Conservation (phyloP, 2,888 invertebrate genomes). For the Tetranychus piercei region DNA sequence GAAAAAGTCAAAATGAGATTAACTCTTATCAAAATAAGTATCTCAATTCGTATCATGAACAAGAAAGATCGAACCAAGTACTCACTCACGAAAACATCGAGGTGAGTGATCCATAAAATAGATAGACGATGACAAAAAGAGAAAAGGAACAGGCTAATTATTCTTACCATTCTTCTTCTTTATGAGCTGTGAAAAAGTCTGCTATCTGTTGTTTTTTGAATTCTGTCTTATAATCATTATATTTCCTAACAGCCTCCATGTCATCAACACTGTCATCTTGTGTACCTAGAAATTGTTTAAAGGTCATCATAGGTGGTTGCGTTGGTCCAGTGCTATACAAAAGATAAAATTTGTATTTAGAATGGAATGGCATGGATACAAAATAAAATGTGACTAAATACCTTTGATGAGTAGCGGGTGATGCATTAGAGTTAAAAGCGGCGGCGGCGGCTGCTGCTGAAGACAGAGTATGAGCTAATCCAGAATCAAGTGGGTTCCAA, state of each 20-base stretch:
- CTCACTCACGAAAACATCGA: too few relatives aligned
- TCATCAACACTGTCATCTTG: slow-evolving; percentile 96
- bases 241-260: slow-evolving; percentile 84
- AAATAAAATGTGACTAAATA: slow-evolving; percentile 12
- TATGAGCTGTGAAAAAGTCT: slow-evolving; percentile 95
- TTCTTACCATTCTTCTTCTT: slow-evolving; percentile 93
- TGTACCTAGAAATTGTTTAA: slow-evolving; percentile 84
- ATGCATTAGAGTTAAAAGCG: background rate
- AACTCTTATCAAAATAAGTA: too few relatives aligned
- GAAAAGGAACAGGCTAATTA: background rate
- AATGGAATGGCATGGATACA: too few relatives aligned
- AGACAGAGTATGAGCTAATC: background rate
- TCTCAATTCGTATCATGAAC: too few relatives aligned
- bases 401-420: slow-evolving; percentile 7
- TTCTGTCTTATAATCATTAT: slow-evolving; percentile 94
- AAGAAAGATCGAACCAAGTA: too few relatives aligned
- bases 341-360: background rate
- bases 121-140: background rate
- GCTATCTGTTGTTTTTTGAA: slow-evolving; percentile 87
- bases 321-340: slow-evolving; percentile 41
- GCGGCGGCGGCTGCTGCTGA: background rate
- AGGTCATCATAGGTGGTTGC: slow-evolving; percentile 85
- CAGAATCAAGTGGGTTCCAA: slow-evolving; percentile 13
- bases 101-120: too few relatives aligned
- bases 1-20: too few relatives aligned